phyloP scores from a whole-genome alignment of 2,888 invertebrate genomes.

The Sepioteuthis lessoniana region DNA sequence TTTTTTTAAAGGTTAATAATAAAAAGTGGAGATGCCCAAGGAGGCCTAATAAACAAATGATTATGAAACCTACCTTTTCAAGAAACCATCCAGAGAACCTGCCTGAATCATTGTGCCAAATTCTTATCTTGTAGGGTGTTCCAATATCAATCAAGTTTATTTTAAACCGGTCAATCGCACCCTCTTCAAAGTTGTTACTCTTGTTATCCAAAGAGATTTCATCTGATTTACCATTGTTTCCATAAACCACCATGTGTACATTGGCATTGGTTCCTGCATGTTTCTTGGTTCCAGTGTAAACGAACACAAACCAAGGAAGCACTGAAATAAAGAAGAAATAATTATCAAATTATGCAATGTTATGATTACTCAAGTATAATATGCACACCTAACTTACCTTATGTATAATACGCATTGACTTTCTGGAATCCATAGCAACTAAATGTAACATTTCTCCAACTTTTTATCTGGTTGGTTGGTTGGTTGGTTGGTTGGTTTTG shows the following conservation, averaged over 20 bases:
- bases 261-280: slow-evolving; percentile 75
- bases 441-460: too few relatives aligned
- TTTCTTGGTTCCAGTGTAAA: slow-evolving; percentile 71
- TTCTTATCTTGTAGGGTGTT: slow-evolving; percentile 73
- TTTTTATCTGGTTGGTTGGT: too few relatives aligned
- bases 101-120: slow-evolving; percentile 74
- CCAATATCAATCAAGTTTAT: slow-evolving; percentile 71
- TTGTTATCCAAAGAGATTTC: slow-evolving; percentile 71
- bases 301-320: slow-evolving; percentile 71
- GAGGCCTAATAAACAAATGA: too few relatives aligned
- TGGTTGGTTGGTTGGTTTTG: too few relatives aligned
- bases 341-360: not conserved
- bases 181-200: slow-evolving; percentile 73
- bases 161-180: slow-evolving; percentile 72
- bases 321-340: slow-evolving; percentile 60
- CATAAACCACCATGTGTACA: slow-evolving; percentile 73
- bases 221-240: slow-evolving; percentile 74
- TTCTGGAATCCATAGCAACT: too few relatives aligned
- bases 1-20: too few relatives aligned
- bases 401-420: too few relatives aligned
- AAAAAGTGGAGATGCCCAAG: too few relatives aligned
- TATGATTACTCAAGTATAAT: too few relatives aligned
- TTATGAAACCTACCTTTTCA: slow-evolving; percentile 68
- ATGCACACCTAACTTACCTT: too few relatives aligned
- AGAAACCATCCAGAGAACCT: slow-evolving; percentile 75